Evolutionary conservation across 30 jellyfish, hydroid and myxozoan genomes (phyloP).

Genomic region (Aurelia aurita complex sp. Pacific): DNA sequence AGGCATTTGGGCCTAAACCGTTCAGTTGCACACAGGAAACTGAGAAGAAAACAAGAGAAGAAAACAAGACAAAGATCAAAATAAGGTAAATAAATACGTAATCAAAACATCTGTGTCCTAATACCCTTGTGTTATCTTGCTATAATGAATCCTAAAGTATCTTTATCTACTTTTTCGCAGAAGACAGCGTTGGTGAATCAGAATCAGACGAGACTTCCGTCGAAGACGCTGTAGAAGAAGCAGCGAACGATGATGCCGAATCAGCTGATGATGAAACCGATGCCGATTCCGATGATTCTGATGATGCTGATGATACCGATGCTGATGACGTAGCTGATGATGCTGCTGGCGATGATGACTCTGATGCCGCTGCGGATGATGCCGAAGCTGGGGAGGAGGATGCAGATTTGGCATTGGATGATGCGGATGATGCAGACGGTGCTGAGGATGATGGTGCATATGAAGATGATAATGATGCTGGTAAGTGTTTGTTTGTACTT

Average conservation of each 20-base stretch:
- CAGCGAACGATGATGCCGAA: slow-evolving; percentile 1
- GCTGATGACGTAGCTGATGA: slow-evolving; percentile 7
- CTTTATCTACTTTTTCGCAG: neutral
- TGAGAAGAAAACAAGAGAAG: too few relatives aligned
- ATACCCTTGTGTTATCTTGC: too few relatives aligned
- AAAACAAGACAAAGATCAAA: too few relatives aligned
- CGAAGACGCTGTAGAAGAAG: slow-evolving; percentile 43
- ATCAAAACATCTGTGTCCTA: too few relatives aligned
- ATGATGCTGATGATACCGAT: slow-evolving; percentile 15
- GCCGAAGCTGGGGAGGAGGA: slow-evolving; percentile 24
- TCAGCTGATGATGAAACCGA: slow-evolving; percentile 14
- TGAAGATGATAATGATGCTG: slow-evolving; percentile 6
- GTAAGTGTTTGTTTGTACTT: too few relatives aligned
- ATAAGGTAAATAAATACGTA: too few relatives aligned
- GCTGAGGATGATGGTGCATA: slow-evolving; percentile 7
- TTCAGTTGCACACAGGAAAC: too few relatives aligned
- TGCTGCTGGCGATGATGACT: too few relatives aligned
- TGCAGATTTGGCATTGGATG: slow-evolving; percentile 15
- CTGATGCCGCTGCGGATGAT: too few relatives aligned
- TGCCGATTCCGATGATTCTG: slow-evolving; percentile 26
- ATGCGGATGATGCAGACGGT: neutral
- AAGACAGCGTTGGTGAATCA: neutral
- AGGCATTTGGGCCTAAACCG: too few relatives aligned
- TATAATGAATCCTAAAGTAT: too few relatives aligned
- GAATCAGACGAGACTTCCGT: slow-evolving; percentile 13